Base-by-base conservation (phyloP, 2,888 invertebrate species). In the Escarpia spicata region DNA sequence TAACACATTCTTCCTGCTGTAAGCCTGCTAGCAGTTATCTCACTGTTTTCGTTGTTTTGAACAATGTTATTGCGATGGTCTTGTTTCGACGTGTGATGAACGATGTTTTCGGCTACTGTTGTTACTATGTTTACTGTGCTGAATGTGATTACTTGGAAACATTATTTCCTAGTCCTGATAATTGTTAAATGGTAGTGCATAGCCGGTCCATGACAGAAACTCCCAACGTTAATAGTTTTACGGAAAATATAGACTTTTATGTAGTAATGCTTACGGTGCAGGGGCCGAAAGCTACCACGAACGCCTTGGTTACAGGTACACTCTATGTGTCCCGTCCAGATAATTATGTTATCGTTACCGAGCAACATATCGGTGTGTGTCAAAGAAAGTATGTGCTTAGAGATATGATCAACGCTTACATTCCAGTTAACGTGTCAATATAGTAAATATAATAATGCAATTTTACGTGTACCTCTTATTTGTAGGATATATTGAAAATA, bases 31-130 rank as follows among this genome's bases (percentile, higher is more conserved):
- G 1, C 3, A 26, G 3, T 26, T 75, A 75, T 26, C 19, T 19
- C 75, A n/a, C 4, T 15, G 19, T 26, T 26, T 75, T 75, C 26
- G 75, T 75, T 26, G 4, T 26, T 75, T 75, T 26, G 75, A 75
- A 75, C 75, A 75, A 75, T 75, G 75, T 75, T 75, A 75, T 75
- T 75, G 75, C n/a, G 75, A 75, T 75, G 75, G 75, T n/a, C 19
- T 75, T 8, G n/a, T 75, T 26, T 75, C 75, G 19, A 75, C 75
- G 75, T 26, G 75, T n/a, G 75, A 75, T 75, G 75, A 75, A 75
- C 19, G 75, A 75, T n/a, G 75, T 26, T n/a, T n/a, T 26, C 6
- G 75, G 75, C 75, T n/a, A 75, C 75, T 75, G 19, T 75, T 75
- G 75, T 75, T 26, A 75, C 19, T n/a, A 6, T 26, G 75, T 75